Base-by-base conservation (phyloP, 2,113 vertebrate species). In the Stigmatopora argus region DNA sequence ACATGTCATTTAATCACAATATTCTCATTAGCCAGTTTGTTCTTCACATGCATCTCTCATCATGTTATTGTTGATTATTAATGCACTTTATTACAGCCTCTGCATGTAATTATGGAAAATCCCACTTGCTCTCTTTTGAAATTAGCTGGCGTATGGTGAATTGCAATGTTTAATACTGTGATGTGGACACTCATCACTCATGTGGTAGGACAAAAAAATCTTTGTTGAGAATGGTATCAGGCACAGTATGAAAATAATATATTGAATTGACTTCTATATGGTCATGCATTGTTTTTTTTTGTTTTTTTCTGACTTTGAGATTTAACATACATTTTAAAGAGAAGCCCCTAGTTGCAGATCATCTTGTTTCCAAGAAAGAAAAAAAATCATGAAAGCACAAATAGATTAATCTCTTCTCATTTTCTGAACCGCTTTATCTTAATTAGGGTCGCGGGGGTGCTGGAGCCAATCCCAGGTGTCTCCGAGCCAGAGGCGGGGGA, bases 11-110 rank as follows among this genome's bases (percentile, higher is more conserved):
- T 19, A 11, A 45, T 38, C 38, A 21, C 58, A 41, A 44, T 4
- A 13, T 44, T 19, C 58, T 60, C 18, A 59, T 59, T 17, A 59
- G 57, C 57, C 31, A 19, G 5, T 8, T 44, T 8, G 14, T 21
- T 44, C 5, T 46, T 7, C 23, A 61, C 15, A n/a, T 61, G 59
- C 59, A 60, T 15, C 38, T 23, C 35, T 61, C 59, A 61, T 38
- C 59, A 45, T 23, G 59, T 61, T 61, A 21, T 21, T 23, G 38
- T 23, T 8, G 38, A 45, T 61, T 45, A 61, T 61, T 60, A 41
- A 60, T 44, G 58, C 35, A 13, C 58, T 60, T 60, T 45, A 61
- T 61, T 61, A 45, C 59, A 35, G 4, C 45, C 59, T 45, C 59
- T 23, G 59, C 59, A 45, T 45, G 41, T 45, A 61, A 61, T 61